phyloP scores from a whole-genome alignment of 2,113 vertebrate genomes.

The Fulica atra region DNA sequence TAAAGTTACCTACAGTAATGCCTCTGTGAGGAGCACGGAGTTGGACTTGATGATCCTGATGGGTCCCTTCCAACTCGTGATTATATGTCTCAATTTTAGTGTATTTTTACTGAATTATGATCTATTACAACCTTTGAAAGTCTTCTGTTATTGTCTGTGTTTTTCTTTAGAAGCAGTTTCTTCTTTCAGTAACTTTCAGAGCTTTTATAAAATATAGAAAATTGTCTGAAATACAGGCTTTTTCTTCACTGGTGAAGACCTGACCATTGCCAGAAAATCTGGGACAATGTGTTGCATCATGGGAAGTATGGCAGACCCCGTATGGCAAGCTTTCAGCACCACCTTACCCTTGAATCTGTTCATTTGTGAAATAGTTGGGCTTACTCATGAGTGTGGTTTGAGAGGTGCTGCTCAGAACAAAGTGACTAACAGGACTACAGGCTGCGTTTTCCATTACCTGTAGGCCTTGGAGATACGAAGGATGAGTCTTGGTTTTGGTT shows the following conservation, averaged over 20 bases:
- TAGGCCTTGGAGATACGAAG: background rate
- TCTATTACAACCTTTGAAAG: background rate
- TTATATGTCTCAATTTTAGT: background rate
- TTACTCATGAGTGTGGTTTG: background rate
- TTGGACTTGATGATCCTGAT: background rate
- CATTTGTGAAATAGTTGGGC: background rate
- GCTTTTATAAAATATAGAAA: background rate
- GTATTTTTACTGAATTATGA: background rate
- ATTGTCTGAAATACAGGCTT: background rate
- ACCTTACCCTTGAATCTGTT: background rate
- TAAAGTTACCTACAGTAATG: background rate
- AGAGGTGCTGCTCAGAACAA: background rate
- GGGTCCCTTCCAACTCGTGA: background rate
- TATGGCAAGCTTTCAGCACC: background rate
- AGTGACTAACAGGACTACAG: background rate
- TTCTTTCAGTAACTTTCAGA: background rate
- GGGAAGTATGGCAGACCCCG: fast-evolving
- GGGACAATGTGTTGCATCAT: background rate
- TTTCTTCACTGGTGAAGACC: background rate
- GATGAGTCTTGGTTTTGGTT: background rate
- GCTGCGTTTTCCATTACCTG: background rate
- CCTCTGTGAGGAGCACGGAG: background rate
- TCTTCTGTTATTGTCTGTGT: background rate
- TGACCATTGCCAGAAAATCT: background rate
- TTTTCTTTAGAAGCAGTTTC: background rate